Evolutionary conservation across 2,888 invertebrate species (phyloP), one percentile per base, ranked within the genome.

Genomic region (Syrphus vitripennis): DNA sequence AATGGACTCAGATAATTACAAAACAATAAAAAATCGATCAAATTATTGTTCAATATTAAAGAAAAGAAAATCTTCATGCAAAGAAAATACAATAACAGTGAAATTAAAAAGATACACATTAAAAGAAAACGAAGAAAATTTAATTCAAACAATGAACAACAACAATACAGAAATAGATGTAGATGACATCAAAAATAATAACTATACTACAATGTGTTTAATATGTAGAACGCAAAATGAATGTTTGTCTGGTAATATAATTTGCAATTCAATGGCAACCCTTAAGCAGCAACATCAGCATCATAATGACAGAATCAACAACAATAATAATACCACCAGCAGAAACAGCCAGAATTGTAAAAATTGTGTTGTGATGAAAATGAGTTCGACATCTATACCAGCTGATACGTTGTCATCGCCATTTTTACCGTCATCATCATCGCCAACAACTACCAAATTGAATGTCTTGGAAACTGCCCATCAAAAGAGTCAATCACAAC

Each of bases 51-150:
- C 74, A 7, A 70, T 78, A 57, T 57, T 86, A 48, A 86, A 74
- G 31, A 86, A 86, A 78, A 67, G 86, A 86, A 86, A 86, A 72
- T 86, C 70, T 70, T 65, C 81, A 34, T 69, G 78, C 34, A 86
- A 82, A 70, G 63, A 74, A 59, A 86, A 78, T 70, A 69, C 59
- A 37, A 59, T 78, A 29, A 81, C 82, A 10, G 81, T 78, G 6
- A 86, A 86, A 63, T 86, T 86, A 86, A 86, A 84, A 77, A 42
- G 84, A 26, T 34, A 80, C 45, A 76, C 55, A 4, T 6, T 24
- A 6, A 63, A 42, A 50, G 19, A 45, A 7, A 71, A 76, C 24
- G 31, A 45, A 10, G 24, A 24, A 6, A 45, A 65, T 19, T 12
- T 24, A 29, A 24, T 50, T 5, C 37, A 42, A 63, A 14, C 29